Conservation (phyloP, 92 coral and sea anemone genomes). For the Siderastrea siderea region DNA sequence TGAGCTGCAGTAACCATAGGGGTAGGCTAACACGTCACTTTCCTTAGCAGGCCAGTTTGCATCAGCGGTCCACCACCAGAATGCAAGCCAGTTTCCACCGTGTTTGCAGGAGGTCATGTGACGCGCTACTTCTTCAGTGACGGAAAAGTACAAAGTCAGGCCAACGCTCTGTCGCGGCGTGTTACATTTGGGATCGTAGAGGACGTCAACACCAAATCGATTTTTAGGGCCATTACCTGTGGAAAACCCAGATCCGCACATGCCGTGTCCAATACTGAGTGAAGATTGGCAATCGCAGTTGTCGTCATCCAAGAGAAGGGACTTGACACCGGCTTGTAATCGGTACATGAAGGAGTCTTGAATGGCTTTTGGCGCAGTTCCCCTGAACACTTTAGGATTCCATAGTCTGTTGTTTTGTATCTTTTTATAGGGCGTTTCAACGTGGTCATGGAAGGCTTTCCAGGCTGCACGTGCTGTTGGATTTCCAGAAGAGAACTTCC, state of each 20-base stretch:
- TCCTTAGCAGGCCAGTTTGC: constrained; percentile 71
- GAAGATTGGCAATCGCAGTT: constrained; percentile 82
- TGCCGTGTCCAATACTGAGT: constrained; percentile 61
- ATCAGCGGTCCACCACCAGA: constrained; percentile 90
- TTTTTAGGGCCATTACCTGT: constrained; percentile 62
- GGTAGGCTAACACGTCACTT: constrained; percentile 69
- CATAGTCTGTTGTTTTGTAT: constrained; percentile 53
- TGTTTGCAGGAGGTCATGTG: constrained; percentile 59
- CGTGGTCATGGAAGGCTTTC: constrained; percentile 69
- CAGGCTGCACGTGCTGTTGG: constrained; percentile 80
- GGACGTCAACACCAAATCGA: constrained; percentile 72
- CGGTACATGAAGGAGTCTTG: constrained; percentile 90
- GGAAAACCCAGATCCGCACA: constrained; percentile 53
- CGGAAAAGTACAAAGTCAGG: constrained; percentile 66
- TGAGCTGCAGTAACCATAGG: constrained; percentile 75
- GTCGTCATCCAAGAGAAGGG: constrained; percentile 81
- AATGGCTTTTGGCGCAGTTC: constrained; percentile 63
- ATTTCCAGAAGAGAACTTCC: constrained; percentile 69
- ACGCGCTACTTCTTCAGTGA: constrained; percentile 32
- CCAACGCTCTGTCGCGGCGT: constrained; percentile 74
- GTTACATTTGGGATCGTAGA: constrained; percentile 72
- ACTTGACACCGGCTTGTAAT: constrained; percentile 72
- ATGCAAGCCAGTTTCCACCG: constrained; percentile 86
- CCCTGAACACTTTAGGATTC: constrained; percentile 68
- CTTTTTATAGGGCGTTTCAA: constrained; percentile 36